phyloP scores from a whole-genome alignment of 2,888 invertebrate species.

The Drosophila tanythrix region DNA sequence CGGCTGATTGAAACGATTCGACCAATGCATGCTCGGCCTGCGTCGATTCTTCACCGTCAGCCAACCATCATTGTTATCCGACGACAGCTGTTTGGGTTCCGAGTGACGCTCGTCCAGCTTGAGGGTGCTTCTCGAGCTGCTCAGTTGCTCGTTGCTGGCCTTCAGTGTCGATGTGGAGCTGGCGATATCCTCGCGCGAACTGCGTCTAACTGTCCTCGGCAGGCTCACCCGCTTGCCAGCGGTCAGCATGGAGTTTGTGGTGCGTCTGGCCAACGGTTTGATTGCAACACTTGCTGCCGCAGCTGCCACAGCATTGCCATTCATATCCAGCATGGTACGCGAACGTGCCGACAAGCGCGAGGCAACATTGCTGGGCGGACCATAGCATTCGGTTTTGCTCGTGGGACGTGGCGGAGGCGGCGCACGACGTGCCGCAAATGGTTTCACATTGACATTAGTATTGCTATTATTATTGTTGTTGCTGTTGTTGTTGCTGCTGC shows the following conservation, averaged over 20 bases:
- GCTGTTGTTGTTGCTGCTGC: slow-evolving; percentile 32
- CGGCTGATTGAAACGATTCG: slow-evolving; percentile 92
- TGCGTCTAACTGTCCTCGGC: slow-evolving; percentile 25
- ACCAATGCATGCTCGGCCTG: slow-evolving; percentile 89
- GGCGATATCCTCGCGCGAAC: slow-evolving; percentile 81
- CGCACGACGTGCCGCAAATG: slow-evolving; percentile 10
- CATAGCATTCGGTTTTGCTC: slow-evolving; percentile 75
- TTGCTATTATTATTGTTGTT: slow-evolving; percentile 26
- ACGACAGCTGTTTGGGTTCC: slow-evolving; percentile 81
- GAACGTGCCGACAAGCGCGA: slow-evolving; percentile 83
- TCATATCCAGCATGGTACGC: slow-evolving; percentile 84
- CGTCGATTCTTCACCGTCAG: slow-evolving; percentile 93
- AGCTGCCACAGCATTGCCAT: slow-evolving; percentile 44
- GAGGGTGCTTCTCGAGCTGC: slow-evolving; percentile 77
- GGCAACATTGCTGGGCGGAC: slow-evolving; percentile 81
- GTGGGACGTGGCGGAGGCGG: slow-evolving; percentile 66
- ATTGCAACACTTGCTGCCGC: slow-evolving; percentile 1
- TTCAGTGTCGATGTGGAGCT: slow-evolving; percentile 85
- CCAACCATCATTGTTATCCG: slow-evolving; percentile 90
- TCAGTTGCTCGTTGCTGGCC: slow-evolving; percentile 83
- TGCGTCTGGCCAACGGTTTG: slow-evolving; percentile 38
- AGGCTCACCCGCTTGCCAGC: slow-evolving; percentile 31
- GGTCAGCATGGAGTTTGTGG: slow-evolving; percentile 23
- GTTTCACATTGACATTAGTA: slow-evolving; percentile 20
- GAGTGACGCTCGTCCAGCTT: slow-evolving; percentile 74